Base-by-base conservation (phyloP, 2,113 vertebrate genomes). In the Lasiurus borealis region DNA sequence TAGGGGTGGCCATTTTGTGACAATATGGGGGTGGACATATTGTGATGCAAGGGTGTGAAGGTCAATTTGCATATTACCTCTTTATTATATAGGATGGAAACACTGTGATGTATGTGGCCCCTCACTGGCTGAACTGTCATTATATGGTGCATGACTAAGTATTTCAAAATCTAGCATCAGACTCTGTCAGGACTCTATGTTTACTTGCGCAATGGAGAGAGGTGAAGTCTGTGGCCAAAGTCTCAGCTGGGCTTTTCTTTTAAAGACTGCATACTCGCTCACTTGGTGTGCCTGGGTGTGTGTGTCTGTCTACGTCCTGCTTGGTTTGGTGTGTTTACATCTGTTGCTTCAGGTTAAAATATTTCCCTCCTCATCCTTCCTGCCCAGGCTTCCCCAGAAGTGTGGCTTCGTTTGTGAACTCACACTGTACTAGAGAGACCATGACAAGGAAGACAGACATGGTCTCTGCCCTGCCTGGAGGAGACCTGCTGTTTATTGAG, bases 111-210 rank as follows among this genome's bases (percentile, higher is more conserved):
- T 29, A 21, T 64, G 36, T 29, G 25, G 57, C 62, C 36, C 36
- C 2, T 82, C 15, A 3, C 36, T 19, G 36, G 29, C 57, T 44
- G 15, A 44, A 44, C 44, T 9, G 9, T 44, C 8, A 10, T 82
- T 82, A 31, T 62, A 40, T 1, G 2, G 34, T 29, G 34, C 78
- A 29, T 82, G 54, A 40, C 50, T 81, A 31, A 76, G 54, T 68
- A 94, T 97, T 82, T 96, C 50, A 95, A 75, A 44, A 54, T 73
- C 31, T 92, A 82, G 13, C 72, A 13, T 62, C 85, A 59, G 73
- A 71, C 27, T 0, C 8, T 82, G 46, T 59, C 44, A 71, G 52
- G 68, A 57, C 11, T 9, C 36, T 71, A 34, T 68, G 62, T 92
- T 90, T 80, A 59, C 77, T 57, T 75, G 73, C 8, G n/a, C 62